phyloP scores from a whole-genome alignment of 2,888 invertebrate species.

The Odontocolon sp. region DNA sequence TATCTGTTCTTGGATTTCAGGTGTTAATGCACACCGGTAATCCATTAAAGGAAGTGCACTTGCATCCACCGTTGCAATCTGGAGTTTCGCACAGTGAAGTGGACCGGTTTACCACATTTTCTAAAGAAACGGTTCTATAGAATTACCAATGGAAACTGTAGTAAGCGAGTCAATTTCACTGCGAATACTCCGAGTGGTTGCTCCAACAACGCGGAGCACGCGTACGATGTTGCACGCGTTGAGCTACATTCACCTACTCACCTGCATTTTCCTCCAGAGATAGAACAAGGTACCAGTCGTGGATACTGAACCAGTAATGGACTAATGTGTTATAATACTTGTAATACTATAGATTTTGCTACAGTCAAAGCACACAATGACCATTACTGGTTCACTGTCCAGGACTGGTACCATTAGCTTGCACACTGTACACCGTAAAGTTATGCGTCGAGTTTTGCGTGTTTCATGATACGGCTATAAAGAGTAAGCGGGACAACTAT shows the following conservation, averaged over 20 bases:
- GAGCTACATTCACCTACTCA: conserved; percentile 38
- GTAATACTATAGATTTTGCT: too few species aligned
- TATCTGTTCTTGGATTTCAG: too few species aligned
- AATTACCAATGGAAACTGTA: not conserved
- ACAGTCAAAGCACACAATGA: too few species aligned
- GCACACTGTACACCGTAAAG: not conserved
- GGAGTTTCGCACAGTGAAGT: not conserved
- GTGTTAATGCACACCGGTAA: not conserved
- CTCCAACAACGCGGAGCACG: conserved; percentile 15
- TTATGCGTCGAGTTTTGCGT: conserved; percentile 67
- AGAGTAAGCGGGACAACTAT: not conserved
- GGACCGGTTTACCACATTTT: too few species aligned
- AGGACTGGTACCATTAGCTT: too few species aligned
- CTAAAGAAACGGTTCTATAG: not conserved
- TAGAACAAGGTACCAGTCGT: too few species aligned
- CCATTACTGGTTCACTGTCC: too few species aligned
- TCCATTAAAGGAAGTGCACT: conserved; percentile 1
- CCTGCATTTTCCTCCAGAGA: conserved; percentile 21
- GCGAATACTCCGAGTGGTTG: conserved; percentile 1
- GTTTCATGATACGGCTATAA: conserved; percentile 58
- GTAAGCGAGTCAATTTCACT: not conserved
- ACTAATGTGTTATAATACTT: too few species aligned
- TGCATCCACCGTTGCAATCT: not conserved
- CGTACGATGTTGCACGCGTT: conserved; percentile 25
- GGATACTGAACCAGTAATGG: too few species aligned